Evolutionary conservation across 2,113 vertebrate genomes (phyloP).

Genomic region (Rostratula benghalensis): DNA sequence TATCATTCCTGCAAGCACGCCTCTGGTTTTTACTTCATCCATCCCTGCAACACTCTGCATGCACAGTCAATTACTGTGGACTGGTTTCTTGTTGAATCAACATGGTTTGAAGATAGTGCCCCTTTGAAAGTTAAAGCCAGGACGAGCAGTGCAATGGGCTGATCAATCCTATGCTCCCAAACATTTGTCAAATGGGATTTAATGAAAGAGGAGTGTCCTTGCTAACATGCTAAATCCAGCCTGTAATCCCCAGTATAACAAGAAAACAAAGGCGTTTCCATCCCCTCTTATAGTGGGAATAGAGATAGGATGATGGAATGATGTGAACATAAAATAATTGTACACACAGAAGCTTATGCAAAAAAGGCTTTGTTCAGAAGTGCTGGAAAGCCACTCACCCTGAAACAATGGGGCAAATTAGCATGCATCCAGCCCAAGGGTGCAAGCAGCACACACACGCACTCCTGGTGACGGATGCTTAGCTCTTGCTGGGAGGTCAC

Average conservation of each 20-base stretch:
- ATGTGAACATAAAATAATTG: constrained; percentile 82
- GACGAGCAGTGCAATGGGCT: background rate
- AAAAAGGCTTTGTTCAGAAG: constrained; percentile 83
- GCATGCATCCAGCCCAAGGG: constrained; percentile 77
- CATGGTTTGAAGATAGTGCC: background rate
- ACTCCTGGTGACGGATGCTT: constrained; percentile 76
- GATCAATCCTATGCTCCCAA: constrained; percentile 24
- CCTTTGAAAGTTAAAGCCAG: constrained; percentile 18
- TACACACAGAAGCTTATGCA: constrained; percentile 72
- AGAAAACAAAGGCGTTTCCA: constrained; percentile 65
- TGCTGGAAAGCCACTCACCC: constrained; percentile 86
- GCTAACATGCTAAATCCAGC: constrained; percentile 60
- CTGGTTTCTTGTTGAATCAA: background rate
- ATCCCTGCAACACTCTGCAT: background rate
- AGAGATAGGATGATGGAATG: constrained; percentile 77
- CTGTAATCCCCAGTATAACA: constrained; percentile 60
- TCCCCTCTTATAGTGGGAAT: constrained; percentile 48
- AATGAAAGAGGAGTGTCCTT: constrained; percentile 65
- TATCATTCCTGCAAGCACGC: background rate
- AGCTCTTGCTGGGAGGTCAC: constrained; percentile 81
- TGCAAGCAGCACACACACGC: constrained; percentile 56
- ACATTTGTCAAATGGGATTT: constrained; percentile 62
- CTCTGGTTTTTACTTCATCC: background rate
- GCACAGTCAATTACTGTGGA: background rate
- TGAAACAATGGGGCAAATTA: constrained; percentile 89